These are phyloP conservation scores for Phortica okadai DNA, from an alignment of 2,888 invertebrate genomes.

Conservation along the genomic window DNA sequence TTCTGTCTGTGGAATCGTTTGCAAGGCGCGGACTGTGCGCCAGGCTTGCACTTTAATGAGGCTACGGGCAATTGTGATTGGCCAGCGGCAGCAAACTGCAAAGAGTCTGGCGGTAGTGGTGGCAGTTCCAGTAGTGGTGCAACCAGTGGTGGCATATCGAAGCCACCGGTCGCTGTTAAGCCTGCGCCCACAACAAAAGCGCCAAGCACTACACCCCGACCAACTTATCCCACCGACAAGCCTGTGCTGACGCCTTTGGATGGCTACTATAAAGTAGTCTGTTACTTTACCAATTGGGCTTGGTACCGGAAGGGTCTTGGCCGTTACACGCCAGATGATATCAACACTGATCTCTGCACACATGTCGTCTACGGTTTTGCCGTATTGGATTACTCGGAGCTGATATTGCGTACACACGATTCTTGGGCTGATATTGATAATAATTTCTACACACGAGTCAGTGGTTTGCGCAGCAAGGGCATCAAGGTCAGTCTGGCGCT, in stretches of 20 bases:
- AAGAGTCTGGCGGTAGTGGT: slow-evolving; percentile 45
- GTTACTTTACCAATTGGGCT: slow-evolving; percentile 96
- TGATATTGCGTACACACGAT: slow-evolving; percentile 89
- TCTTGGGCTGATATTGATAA: slow-evolving; percentile 94
- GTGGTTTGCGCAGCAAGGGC: slow-evolving; percentile 85
- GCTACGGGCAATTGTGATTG: slow-evolving; percentile 84
- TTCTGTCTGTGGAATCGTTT: slow-evolving; percentile 88
- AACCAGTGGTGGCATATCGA: slow-evolving; percentile 31
- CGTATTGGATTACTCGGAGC: slow-evolving; percentile 88
- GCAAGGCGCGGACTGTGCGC: slow-evolving; percentile 83
- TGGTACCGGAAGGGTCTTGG: slow-evolving; percentile 91
- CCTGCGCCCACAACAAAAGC: slow-evolving; percentile 66
- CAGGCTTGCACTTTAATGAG: slow-evolving; percentile 86
- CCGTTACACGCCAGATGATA: slow-evolving; percentile 90
- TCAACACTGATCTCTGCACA: slow-evolving; percentile 91
- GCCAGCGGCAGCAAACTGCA: slow-evolving; percentile 82
- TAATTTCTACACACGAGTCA: slow-evolving; percentile 90
- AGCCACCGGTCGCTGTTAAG: slow-evolving; percentile 55
- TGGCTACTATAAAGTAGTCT: slow-evolving; percentile 88
- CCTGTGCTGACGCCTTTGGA: slow-evolving; percentile 77
- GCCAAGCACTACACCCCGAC: slow-evolving; percentile 65
- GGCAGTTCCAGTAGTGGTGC: slow-evolving; percentile 43
- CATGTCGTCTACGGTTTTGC: slow-evolving; percentile 96
- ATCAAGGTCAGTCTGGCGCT: slow-evolving; percentile 91
- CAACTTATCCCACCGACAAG: slow-evolving; percentile 71